Evolutionary conservation across 2,888 invertebrate genomes (phyloP), one percentile per base, ranked within the genome.

Genomic region (Phrixothrix hirtus): DNA sequence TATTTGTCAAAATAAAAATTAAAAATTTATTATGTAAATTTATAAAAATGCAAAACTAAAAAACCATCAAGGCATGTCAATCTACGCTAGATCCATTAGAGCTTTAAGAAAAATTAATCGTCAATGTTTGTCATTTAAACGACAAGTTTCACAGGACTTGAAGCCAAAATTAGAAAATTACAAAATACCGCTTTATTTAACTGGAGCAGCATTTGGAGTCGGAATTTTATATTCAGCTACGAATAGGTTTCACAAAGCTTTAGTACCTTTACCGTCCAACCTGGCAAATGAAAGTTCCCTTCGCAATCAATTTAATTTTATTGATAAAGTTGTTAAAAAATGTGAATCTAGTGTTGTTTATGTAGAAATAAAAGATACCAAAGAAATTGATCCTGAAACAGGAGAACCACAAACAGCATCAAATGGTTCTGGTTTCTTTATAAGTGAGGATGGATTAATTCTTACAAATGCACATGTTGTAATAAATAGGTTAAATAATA

Each of bases 391-490:
- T 66, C 77, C 83, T 51, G 85, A 84, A 63, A 81, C 86, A 50
- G 86, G 87, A 0, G 77, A 82, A 58, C 81, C 86, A 0, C 70
- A 83, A 0, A 84, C 87, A 0, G 77, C 86, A 0, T 90, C 90
- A 0, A 92, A 90, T 70, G 96, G 96, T 0, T 95, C 95, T 13
- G 96, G 96, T 0, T 95, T 97, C 67, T 87, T 97, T 29, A 87
- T 96, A 10, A 81, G 84, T 32, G 83, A 87, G 59, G 87, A 94
- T 77, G 96, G 96, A 0, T 78, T 94, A 41, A 93, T 96, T 59
- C 68, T 97, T 39, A 96, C 96, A 0, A 97, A 95, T 74, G 96
- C 96, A 43, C 96, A 97, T 74, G 95, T 96, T 6, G 93, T 96
- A 0, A 85, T 88, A 27, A 88, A 86, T 65, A 86, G 86, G 67